These are phyloP conservation scores for Pseudopodoces humilis DNA, from an alignment of 2,113 vertebrate genomes.

Conservation along the genomic window DNA sequence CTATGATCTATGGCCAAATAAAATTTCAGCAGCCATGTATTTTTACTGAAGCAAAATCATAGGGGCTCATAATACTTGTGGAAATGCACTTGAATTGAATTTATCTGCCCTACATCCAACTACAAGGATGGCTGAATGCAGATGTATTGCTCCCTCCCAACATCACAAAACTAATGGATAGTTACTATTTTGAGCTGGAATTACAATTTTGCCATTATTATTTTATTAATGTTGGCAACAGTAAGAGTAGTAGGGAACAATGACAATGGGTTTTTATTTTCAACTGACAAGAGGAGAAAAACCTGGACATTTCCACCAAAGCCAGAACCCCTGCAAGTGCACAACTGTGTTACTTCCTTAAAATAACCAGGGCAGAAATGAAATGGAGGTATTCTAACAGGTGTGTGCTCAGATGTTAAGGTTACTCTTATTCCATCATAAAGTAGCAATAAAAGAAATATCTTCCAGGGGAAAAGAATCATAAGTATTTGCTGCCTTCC, in stretches of 20 bases:
- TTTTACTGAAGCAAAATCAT: not conserved
- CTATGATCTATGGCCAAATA: not conserved
- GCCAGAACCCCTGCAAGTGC: not conserved
- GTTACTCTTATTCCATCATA: not conserved
- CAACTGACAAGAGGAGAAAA: not conserved
- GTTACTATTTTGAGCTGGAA: not conserved
- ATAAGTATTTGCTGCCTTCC: not conserved
- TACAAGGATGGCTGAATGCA: not conserved
- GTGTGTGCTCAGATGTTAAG: not conserved
- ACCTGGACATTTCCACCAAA: not conserved
- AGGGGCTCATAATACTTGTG: not conserved
- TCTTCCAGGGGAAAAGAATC: not conserved
- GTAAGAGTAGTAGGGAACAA: not conserved
- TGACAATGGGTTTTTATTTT: not conserved
- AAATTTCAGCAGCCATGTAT: not conserved
- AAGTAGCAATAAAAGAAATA: not conserved
- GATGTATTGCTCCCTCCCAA: not conserved
- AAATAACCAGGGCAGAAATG: not conserved
- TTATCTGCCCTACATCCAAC: not conserved
- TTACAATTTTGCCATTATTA: not conserved
- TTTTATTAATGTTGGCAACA: not conserved
- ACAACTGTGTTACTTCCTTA: not conserved
- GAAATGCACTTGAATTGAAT: not conserved
- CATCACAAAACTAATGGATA: not conserved
- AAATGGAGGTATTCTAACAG: not conserved